These are phyloP conservation scores for Peribatodes rhomboidaria DNA, from an alignment of 2,888 invertebrate species.

Conservation along the genomic window DNA sequence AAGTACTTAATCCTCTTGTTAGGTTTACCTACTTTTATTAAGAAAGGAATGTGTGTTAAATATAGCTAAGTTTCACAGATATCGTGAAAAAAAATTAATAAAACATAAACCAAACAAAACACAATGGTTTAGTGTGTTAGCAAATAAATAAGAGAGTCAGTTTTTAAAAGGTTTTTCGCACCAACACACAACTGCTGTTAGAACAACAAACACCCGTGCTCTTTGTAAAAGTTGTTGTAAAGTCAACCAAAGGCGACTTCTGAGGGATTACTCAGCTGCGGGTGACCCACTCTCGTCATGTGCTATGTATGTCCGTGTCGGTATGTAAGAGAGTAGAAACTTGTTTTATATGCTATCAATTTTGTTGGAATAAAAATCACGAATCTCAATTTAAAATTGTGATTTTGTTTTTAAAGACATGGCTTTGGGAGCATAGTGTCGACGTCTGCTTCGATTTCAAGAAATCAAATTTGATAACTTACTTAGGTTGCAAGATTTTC, in stretches of 20 bases:
- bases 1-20: too few relatives aligned
- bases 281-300: constrained; percentile 3
- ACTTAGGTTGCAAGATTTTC: too few relatives aligned
- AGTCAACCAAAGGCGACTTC: constrained; percentile 42
- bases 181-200: constrained; percentile 17
- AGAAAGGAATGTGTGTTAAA: background rate
- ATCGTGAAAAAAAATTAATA: background rate
- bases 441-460: too few relatives aligned
- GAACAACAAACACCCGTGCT: constrained; percentile 35
- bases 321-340: too few relatives aligned
- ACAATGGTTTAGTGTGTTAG: too few relatives aligned
- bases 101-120: background rate
- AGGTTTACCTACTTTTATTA: too few relatives aligned
- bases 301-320: background rate
- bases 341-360: background rate
- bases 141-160: constrained; percentile 17
- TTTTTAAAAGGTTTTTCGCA: constrained; percentile 22
- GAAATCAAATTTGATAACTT: too few relatives aligned
- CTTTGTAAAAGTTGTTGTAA: constrained; percentile 46
- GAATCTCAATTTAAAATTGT: too few relatives aligned
- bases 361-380: too few relatives aligned
- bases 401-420: too few relatives aligned
- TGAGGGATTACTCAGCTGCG: constrained; percentile 40
- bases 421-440: too few relatives aligned
- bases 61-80: background rate